Conservation (phyloP, 2,888 invertebrate species). For the Latheticus oryzae region DNA sequence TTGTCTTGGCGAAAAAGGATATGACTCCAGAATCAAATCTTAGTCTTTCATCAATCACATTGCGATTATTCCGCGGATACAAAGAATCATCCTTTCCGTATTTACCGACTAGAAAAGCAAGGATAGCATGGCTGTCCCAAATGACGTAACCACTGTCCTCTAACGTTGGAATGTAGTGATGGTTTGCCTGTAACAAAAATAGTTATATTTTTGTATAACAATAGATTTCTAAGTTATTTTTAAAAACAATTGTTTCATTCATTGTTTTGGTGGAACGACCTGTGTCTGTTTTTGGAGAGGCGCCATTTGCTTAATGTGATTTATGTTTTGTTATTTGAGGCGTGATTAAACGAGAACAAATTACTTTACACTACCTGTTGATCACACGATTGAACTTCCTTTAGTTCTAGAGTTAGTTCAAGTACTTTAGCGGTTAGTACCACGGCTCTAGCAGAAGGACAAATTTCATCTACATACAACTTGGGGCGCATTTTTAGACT, state of each 20-base stretch:
- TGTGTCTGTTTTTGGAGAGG: conserved; percentile 11
- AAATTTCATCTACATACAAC: conserved; percentile 34
- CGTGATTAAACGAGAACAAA: not conserved
- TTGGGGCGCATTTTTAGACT: conserved; percentile 31
- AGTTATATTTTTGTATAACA: conserved; percentile 8
- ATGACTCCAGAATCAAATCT: conserved; percentile 67
- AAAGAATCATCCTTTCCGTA: conserved; percentile 67
- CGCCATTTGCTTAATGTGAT: conserved; percentile 15
- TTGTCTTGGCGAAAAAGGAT: conserved; percentile 23
- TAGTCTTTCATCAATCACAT: conserved; percentile 66
- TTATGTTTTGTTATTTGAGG: not conserved
- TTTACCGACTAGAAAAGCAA: conserved; percentile 66
- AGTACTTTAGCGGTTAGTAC: conserved; percentile 31
- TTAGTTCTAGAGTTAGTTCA: conserved; percentile 31
- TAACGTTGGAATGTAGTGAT: conserved; percentile 68
- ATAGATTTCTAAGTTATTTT: conserved; percentile 15
- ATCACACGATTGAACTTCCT: conserved; percentile 18
- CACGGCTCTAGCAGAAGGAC: conserved; percentile 31
- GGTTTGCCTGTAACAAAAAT: conserved; percentile 51
- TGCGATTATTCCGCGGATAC: conserved; percentile 68
- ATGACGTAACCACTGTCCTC: conserved; percentile 67
- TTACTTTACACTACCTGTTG: not conserved
- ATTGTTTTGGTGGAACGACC: conserved; percentile 16
- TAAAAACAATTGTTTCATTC: conserved; percentile 29
- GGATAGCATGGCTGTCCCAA: conserved; percentile 66